Evolutionary conservation across 2,113 vertebrate species (phyloP), one percentile per base, ranked within the genome.

Genomic region (Ornithorhynchus anatinus): DNA sequence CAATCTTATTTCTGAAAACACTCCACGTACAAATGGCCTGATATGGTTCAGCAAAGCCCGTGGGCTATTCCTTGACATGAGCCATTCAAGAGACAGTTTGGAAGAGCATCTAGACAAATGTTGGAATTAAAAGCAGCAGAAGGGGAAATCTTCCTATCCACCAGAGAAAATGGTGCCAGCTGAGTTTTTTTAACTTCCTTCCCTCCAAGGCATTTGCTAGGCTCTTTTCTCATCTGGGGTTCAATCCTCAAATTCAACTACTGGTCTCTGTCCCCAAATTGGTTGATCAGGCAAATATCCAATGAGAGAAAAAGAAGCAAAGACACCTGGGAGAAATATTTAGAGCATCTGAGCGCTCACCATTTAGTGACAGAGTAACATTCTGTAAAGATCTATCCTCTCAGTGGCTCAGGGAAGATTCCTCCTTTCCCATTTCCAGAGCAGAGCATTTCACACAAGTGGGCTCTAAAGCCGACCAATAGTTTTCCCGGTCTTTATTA

Each of bases 401-500:
- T n/a, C n/a, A n/a, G n/a, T n/a, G n/a, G n/a, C n/a, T n/a, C n/a
- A n/a, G 58, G 32, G 65, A 87, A 69, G 80, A 72, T 62, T 80
- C 77, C 69, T 81, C 43, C 14, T 50, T 61, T 72, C 57, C 54
- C 67, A 45, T 85, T 84, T 82, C 59, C 43, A 65, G 36, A 48
- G 17, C 42, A 1, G 29, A 79, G 25, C 59, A 45, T 77, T 78
- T 27, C 33, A 29, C 22, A 57, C 75, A 68, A 33, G 0, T 47
- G 40, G 16, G 59, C 39, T 78, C 77, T 84, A 57, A 56, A 88
- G 69, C 62, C 35, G 62, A 77, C 52, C 75, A 77, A 86, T 85
- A 76, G 68, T 86, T 80, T 79, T 74, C 54, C 72, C 82, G 81
- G 75, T 83, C 43, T 81, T 88, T 88, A 84, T 86, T 82, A 84